Base-by-base conservation (phyloP, 2,113 vertebrate species). In the Cyphomyrus discorhynchus region DNA sequence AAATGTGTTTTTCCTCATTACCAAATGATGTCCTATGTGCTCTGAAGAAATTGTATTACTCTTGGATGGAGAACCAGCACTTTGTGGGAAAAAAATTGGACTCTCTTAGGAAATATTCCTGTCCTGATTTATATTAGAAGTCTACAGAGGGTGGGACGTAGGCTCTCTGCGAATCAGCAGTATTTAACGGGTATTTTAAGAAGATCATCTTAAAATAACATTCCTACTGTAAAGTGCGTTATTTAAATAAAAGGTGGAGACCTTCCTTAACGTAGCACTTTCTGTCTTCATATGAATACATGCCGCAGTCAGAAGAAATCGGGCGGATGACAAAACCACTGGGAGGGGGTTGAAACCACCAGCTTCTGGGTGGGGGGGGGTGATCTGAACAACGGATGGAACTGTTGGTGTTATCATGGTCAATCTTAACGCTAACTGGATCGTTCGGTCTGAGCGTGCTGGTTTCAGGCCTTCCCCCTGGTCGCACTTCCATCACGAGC, bases 141-240 rank as follows among this genome's bases (percentile, higher is more conserved):
- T 47, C 82, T 84, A 47, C 39, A 19, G 82, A 84, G 82, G n/a
- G 17, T 84, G 45, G 39, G 39, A 84, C 8, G 9, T 47, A 42
- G 42, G 82, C 45, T 47, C 39, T 84, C 82, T 46, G 42, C 39
- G 47, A 45, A 46, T 84, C 82, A 84, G 82, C 82, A 46, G 82
- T 47, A 84, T 84, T 84, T 84, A 46, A 45, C 21, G 45, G 42
- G 35, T 80, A 80, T 84, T 84, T 47, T 84, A 47, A 84, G 82
- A 80, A 80, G 31, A 80, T 80, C 74, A 13, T 80, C 74, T 80
- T 42, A 80, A 80, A 80, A 80, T 80, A 80, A 80, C 74, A 80
- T 80, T 80, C 74, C 74, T 80, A 80, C 74, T 80, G 74, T 80
- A 80, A 80, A 80, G 13, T 42, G 35, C 17, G 74, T 39, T 80